Base-by-base conservation (phyloP, 2,113 vertebrate species). In the Dasypus novemcinctus region DNA sequence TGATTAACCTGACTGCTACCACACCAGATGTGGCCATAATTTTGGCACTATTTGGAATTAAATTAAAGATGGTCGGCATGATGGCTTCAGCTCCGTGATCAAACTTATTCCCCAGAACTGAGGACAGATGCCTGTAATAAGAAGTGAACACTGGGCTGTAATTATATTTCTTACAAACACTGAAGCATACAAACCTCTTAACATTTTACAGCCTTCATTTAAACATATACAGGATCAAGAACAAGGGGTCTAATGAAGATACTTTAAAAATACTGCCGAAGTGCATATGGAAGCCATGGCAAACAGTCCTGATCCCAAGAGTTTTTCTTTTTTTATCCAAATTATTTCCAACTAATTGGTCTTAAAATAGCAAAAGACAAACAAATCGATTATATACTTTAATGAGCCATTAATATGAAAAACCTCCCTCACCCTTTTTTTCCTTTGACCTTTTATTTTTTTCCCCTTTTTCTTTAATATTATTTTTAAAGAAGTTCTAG, bases 21-120 rank as follows among this genome's bases (percentile, higher is more conserved):
- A 99, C 97, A 69, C 99, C 99, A 18, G 99, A 99, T n/a, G 99
- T 99, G 97, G 99, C 99, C 99, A 99, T 99, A 97, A 99, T 98
- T 99, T 99, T 99, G 99, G 99, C 99, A 98, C 99, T 99, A 97
- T 99, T 99, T 13, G 99, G 99, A 97, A 99, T 99, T n/a, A 99
- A 99, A 98, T 99, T 99, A 97, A 99, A 99, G 97, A 99, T 98
- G 0, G 98, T 99, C 98, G 99, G 99, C 99, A 99, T 99, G 96
- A 99, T 98, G 97, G 99, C 99, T 99, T 99, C 99, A 21, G 99
- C 99, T 89, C 99, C 99, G 69, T 99, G 99, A 98, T 99, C 99
- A 98, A 99, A 99, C 97, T 99, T 99, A 98, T 99, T 99, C 61
- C 99, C 99, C 98, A 99, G 98, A 93, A 99, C 92, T 4, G 98